Evolutionary conservation across 2,797 vertebrate species (phyloP).

Genomic region (Neosalanx taihuensis): DNA sequence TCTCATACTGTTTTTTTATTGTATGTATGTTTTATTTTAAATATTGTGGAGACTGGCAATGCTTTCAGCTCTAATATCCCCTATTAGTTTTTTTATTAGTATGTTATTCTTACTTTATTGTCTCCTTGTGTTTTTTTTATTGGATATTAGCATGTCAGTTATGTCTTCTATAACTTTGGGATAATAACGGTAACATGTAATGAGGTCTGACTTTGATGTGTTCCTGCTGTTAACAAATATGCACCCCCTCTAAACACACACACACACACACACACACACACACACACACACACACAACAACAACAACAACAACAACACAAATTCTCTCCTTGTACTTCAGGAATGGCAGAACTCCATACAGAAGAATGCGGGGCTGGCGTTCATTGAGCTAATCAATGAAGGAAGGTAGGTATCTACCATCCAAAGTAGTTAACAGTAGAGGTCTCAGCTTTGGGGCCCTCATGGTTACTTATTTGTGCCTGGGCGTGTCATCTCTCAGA

Average conservation of each 20-base stretch:
- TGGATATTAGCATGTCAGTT: constrained; percentile 4
- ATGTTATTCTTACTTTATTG: constrained; percentile 22
- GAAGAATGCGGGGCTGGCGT: constrained; percentile 97
- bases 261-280: background rate
- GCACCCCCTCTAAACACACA: background rate
- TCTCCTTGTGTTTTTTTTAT: background rate
- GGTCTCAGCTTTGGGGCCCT: constrained; percentile 1
- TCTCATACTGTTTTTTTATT: constrained; percentile 23
- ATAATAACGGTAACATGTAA: constrained; percentile 8
- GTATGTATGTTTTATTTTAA: constrained; percentile 13
- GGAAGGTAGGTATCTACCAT: constrained; percentile 82
- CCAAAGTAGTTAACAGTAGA: background rate
- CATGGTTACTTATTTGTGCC: constrained; percentile 21
- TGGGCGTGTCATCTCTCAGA: constrained; percentile 3
- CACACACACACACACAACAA: constrained; percentile 11
- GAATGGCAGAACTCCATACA: constrained; percentile 99
- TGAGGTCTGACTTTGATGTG: constrained; percentile 6
- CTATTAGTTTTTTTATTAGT: constrained; percentile 16
- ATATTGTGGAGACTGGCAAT: constrained; percentile 13
- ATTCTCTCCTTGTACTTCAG: constrained; percentile 66
- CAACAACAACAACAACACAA: constrained; percentile 21
- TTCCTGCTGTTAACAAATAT: constrained; percentile 13
- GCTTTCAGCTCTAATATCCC: background rate
- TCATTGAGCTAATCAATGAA: constrained; percentile 99
- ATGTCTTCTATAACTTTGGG: constrained; percentile 13